Base-by-base conservation (phyloP, 2,797 vertebrate genomes). In the Melanotaenia trifasciata region DNA sequence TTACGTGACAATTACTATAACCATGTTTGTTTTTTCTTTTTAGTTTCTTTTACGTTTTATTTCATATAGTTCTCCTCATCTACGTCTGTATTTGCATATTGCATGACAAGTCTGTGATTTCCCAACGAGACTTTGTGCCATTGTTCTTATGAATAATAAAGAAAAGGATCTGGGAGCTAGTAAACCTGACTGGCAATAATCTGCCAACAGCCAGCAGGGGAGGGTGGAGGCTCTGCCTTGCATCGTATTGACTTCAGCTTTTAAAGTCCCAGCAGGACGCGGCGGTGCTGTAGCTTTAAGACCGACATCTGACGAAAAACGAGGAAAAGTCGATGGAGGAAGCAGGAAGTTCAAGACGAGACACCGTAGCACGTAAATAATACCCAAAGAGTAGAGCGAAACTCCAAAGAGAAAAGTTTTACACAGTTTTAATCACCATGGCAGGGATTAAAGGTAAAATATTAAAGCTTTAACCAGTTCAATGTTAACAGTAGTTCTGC, bases 381-480 rank as follows among this genome's bases (percentile, higher is more conserved):
- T 68, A 67, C 72, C 80, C 85, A 84, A 87, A 89, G 79, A 86
- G 1, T 36, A 57, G 22, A 72, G 16, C n/a, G 16, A 64, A 81
- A 83, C 47, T 68, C 58, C 32, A 36, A 45, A 58, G 8, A 16
- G 11, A 8, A 16, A 9, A 64, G 64, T 16, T 0, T 45, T 67
- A 22, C 0, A 13, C 59, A n/a, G 32, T 40, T 6, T 66, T 71
- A 22, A 26, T 53, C 38, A 66, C 43, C 32, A 95, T 95, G 95
- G 93, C 95, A 35, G 94, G 94, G 32, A 93, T 95, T 70, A 95
- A 95, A 95, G 93, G 95, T 95, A 92, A 64, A 43, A 62, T 12
- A 3, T 18, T 14, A 0, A 0, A 13, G 0, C 3, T 0, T 8
- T 16, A 4, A 1, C 5, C 0, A 0, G 47, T 3, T 36, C 1